Evolutionary conservation across 2,888 invertebrate genomes (phyloP), one percentile per base, ranked within the genome.

Genomic region (Agriotes lineatus): DNA sequence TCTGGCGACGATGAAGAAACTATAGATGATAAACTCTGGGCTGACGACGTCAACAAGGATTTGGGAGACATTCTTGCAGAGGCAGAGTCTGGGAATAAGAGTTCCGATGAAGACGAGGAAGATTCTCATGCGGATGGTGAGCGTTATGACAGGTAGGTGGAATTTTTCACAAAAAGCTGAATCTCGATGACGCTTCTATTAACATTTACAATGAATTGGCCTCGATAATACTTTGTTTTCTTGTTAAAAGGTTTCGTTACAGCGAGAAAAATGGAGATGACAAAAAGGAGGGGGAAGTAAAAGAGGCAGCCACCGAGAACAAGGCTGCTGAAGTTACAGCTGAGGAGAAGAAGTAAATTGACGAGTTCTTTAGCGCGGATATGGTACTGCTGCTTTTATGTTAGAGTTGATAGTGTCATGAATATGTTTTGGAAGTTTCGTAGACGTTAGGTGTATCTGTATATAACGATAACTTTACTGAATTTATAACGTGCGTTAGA

Each of bases 31-130:
- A 92, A 93, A 78, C 79, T 92, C 63, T 93, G 93, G 93, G 93
- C 91, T 20, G 93, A 93, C 81, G 69, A 69, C 54, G 93, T 93
- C 25, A 93, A 93, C 80, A 93, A 93, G 79, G 93, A 93, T 81
- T 86, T 94, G 69, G 93, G 93, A 3, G 93, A 93, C 78, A 85
- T 94, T 60, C 84, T 94, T 33, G 88, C 91, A 10, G 91, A 90
- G 80, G 90, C 81, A 18, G 91, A 90, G 72, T 85, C 86, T 0
- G 88, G 90, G 0, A 83, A 82, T 37, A 87, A 87, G 67, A 86
- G 86, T 1, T 90, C 90, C 44, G 90, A 89, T 72, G 92, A 91
- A 74, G 92, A 90, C 73, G 92, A 91, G 73, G 90, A 91, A 74
- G 90, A 91, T 76, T 81, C 81, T 10, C 77, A 79, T 63, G 89